Conservation (phyloP, 2,797 vertebrate species). For the Crenuchus spilurus region DNA sequence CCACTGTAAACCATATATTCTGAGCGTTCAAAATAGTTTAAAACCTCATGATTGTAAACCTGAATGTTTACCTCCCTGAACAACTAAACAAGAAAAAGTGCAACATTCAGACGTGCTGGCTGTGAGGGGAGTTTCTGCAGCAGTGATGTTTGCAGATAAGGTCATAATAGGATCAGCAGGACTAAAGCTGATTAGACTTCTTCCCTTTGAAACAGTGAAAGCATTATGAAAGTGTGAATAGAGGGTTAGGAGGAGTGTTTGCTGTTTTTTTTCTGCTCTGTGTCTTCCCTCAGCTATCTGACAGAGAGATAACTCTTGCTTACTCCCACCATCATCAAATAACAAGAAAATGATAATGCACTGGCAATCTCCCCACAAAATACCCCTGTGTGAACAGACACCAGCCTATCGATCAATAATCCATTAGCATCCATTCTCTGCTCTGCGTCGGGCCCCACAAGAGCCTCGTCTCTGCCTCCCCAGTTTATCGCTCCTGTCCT, state of each 20-base stretch:
- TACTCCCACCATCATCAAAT: conserved; percentile 20
- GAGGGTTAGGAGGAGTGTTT: not conserved
- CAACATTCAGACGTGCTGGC: not conserved
- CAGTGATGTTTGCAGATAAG: not conserved
- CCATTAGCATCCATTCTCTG: conserved; percentile 49
- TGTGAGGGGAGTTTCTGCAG: not conserved
- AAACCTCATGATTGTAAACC: not conserved
- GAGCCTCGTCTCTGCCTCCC: not conserved
- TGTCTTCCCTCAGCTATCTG: not conserved
- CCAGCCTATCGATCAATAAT: conserved; percentile 50
- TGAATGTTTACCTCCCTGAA: not conserved
- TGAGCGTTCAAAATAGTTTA: too few relatives aligned
- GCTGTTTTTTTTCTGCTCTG: not conserved
- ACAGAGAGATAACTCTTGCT: conserved; percentile 28
- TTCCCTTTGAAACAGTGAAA: not conserved
- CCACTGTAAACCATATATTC: too few relatives aligned
- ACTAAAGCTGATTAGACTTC: not conserved
- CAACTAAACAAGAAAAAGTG: not conserved
- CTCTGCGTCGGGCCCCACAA: conserved; percentile 6
- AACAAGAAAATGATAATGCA: conserved; percentile 35
- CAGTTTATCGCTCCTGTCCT: conserved; percentile 15
- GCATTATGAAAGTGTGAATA: not conserved
- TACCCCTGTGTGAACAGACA: conserved; percentile 22
- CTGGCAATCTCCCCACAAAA: conserved; percentile 23
- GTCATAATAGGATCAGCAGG: not conserved